Percentiles rank a stretch among this genome's conserved stretches.
Evolutionary conservation across 2,888 invertebrate genomes (phyloP).

Genomic region (Diloba caeruleocephala): DNA sequence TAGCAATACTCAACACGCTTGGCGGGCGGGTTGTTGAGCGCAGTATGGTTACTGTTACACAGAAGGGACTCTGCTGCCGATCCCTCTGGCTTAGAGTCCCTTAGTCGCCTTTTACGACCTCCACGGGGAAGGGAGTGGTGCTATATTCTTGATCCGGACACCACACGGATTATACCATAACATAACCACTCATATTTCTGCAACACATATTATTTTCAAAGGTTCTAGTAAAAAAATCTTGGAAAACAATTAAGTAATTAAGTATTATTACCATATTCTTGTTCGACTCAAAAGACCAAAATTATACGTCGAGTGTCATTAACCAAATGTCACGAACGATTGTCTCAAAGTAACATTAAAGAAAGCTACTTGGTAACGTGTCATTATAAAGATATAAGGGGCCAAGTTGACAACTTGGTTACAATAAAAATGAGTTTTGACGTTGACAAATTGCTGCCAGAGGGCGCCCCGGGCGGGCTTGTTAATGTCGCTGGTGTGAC

Average conservation of each 20-base stretch:
- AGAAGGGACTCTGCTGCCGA: too few species aligned
- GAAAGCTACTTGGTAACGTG: slow-evolving; percentile 60
- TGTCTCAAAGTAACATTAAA: slow-evolving; percentile 57
- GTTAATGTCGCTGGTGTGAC: slow-evolving; percentile 59
- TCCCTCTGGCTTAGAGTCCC: too few species aligned
- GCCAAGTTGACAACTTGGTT: slow-evolving; percentile 75
- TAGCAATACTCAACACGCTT: too few species aligned
- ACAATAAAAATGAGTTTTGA: slow-evolving; percentile 76
- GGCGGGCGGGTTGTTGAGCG: too few species aligned
- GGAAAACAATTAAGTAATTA: slow-evolving; percentile 47
- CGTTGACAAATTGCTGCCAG: slow-evolving; percentile 76
- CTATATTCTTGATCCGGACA: too few species aligned
- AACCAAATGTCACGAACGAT: slow-evolving; percentile 53
- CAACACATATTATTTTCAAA: slow-evolving; percentile 35
- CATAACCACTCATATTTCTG: slow-evolving; percentile 34
- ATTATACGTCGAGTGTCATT: slow-evolving; percentile 48
- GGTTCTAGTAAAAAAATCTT: slow-evolving; percentile 23
- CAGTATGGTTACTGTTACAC: too few species aligned
- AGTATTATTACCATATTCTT: slow-evolving; percentile 41
- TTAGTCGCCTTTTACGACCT: too few species aligned
- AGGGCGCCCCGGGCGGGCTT: slow-evolving; percentile 63
- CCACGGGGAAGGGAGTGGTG: too few species aligned
- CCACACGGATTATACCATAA: too few species aligned
- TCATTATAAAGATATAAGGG: slow-evolving; percentile 74
- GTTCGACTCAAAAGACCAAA: slow-evolving; percentile 40